Evolutionary conservation across 1,140 invertebrate genomes (phyloP).

Genomic region (Thrips palmi): DNA sequence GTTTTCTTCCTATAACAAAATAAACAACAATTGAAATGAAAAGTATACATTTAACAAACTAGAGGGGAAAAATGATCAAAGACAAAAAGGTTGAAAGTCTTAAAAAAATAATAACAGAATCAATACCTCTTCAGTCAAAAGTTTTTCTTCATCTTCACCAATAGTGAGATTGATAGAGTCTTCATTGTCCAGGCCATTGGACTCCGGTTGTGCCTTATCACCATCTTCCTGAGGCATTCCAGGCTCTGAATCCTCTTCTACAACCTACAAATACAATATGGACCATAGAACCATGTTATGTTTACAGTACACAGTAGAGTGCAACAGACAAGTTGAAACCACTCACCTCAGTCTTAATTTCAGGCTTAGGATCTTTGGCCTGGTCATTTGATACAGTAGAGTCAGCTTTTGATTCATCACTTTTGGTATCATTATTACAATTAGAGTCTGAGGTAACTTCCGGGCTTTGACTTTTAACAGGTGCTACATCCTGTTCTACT

Average conservation of each 20-base stretch:
- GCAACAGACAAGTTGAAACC: too few species aligned
- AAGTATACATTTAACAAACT: constrained; percentile 8
- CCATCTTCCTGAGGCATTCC: not conserved
- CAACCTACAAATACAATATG: too few species aligned
- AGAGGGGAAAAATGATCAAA: not conserved
- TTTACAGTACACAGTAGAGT: too few species aligned
- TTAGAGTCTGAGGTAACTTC: too few species aligned
- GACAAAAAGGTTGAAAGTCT: constrained; percentile 5
- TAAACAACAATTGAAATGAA: constrained; percentile 14
- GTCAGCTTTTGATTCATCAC: too few species aligned
- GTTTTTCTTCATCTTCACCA: constrained; percentile 57
- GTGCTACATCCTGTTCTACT: too few species aligned
- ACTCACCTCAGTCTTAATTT: too few species aligned
- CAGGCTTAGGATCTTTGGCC: too few species aligned
- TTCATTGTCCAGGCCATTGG: constrained; percentile 38
- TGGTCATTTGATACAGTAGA: too few species aligned
- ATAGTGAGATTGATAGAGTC: constrained; percentile 65
- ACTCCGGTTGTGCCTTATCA: constrained; percentile 9
- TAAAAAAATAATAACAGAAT: constrained; percentile 7
- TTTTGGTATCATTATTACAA: too few species aligned
- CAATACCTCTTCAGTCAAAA: constrained; percentile 52
- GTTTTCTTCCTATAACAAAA: constrained; percentile 13
- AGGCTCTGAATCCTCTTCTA: not conserved
- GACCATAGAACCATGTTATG: too few species aligned
- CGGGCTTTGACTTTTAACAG: too few species aligned